phyloP scores from a whole-genome alignment of 2,888 invertebrate genomes.

The Beris chalybata region DNA sequence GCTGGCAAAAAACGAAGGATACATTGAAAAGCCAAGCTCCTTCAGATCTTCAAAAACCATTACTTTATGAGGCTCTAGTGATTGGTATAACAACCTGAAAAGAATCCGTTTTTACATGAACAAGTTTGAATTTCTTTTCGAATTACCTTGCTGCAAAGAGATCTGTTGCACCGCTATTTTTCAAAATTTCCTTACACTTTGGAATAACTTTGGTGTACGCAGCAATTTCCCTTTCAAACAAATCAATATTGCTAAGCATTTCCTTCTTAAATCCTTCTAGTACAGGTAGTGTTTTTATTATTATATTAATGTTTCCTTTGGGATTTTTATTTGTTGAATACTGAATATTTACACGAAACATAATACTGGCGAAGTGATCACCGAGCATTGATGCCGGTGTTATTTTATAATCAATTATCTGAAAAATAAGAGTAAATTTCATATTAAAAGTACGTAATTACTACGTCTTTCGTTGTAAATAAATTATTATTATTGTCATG shows the following conservation, averaged over 20 bases:
- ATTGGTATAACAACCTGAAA: conserved; percentile 2
- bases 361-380: conserved; percentile 26
- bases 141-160: conserved; percentile 11
- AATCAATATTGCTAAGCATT: conserved; percentile 1
- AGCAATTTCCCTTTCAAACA: conserved; percentile 13
- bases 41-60: conserved; percentile 23
- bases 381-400: conserved; percentile 10
- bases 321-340: background rate
- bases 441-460: too few relatives aligned
- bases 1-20: background rate
- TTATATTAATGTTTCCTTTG: background rate
- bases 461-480: too few relatives aligned
- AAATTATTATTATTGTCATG: too few relatives aligned
- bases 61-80: conserved; percentile 8
- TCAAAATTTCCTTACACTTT: background rate
- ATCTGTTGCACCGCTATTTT: background rate
- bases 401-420: conserved; percentile 15
- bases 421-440: background rate
- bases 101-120: background rate
- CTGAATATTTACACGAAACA: conserved; percentile 11
- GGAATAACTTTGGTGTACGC: conserved; percentile 13
- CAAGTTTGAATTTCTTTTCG: background rate
- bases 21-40: conserved; percentile 9
- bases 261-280: conserved; percentile 21
- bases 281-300: conserved; percentile 15